Base-by-base conservation (phyloP, 2,797 vertebrate genomes). In the Chrysocyon brachyurus region DNA sequence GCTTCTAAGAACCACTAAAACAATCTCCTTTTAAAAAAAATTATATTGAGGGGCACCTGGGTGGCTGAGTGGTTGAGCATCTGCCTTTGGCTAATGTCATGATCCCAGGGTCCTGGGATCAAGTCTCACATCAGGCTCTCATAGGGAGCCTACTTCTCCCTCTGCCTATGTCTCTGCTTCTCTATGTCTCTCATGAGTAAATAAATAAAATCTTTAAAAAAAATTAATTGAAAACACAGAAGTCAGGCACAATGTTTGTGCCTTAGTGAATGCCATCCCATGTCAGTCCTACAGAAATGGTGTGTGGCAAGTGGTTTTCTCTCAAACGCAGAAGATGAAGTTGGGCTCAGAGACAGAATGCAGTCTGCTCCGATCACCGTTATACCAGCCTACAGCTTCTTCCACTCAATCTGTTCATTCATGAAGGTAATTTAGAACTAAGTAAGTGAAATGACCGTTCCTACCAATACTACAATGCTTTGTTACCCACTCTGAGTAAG, bases 1-100 rank as follows among this genome's bases (percentile, higher is more conserved):
- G 63, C 12, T 54, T 46, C 84, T 81, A 28, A 36, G 36, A 86
- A 73, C 24, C 22, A 64, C 12, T 31, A 19, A 89, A 75, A 77
- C 33, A 24, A 84, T n/a, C 10, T 31, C n/a, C 52, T 75, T 89
- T 92, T 89, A 36, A 68, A 88, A 88, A 81, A 88, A 83, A n/a
- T 36, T 1, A 68, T 10, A 49, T 17, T 54, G 40, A 46, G 40
- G 40, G 40, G 40, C 40, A 46, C 40, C 40, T 46, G 40, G 40
- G 40, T 46, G 40, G 40, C 40, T 46, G 40, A 46, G 40, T 46
- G 40, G 40, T 46, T 46, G 40, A 46, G 40, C 40, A 46, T 46
- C 40, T 46, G 40, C 40, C 40, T 46, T 6, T 46, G 40, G 40
- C 40, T 46, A 46, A 46, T 7, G 40, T 46, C 40, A 46, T 46